These are phyloP conservation scores for Trinectes maculatus DNA, from an alignment of 2,113 vertebrate species.

Conservation along the genomic window DNA sequence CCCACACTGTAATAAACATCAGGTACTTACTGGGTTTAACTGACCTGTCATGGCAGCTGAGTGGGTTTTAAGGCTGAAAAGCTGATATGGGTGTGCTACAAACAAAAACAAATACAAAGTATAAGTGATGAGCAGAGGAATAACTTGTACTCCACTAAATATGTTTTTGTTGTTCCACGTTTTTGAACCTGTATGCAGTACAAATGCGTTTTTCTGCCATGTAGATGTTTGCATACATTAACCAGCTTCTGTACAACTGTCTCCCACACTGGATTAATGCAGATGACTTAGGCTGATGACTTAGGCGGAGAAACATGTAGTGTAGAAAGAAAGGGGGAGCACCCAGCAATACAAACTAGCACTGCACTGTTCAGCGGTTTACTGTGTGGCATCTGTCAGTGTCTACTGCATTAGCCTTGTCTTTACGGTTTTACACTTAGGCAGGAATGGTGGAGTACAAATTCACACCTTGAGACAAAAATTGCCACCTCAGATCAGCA, in stretches of 20 bases:
- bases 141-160: constrained; percentile 16
- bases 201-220: neutral
- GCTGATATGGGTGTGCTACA: constrained; percentile 89
- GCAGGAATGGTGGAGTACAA: too few species aligned
- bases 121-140: constrained; percentile 64
- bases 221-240: neutral
- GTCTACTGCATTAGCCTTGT: too few species aligned
- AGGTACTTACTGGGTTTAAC: constrained; percentile 97
- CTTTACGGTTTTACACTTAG: too few species aligned
- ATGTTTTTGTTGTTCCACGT: neutral
- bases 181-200: neutral
- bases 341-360: constrained; percentile 38
- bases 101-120: constrained; percentile 90
- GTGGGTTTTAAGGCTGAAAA: constrained; percentile 87
- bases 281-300: neutral
- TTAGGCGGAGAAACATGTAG: neutral
- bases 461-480: too few species aligned
- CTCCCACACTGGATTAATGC: neutral
- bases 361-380: neutral
- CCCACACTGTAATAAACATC: constrained; percentile 79
- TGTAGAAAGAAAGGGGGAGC: neutral
- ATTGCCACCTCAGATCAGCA: too few species aligned
- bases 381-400: neutral
- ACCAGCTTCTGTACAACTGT: neutral
- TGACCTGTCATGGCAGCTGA: constrained; percentile 96